These are phyloP conservation scores for Heteromyza rotundicornis DNA, from an alignment of 2,888 invertebrate species.

Conservation along the genomic window DNA sequence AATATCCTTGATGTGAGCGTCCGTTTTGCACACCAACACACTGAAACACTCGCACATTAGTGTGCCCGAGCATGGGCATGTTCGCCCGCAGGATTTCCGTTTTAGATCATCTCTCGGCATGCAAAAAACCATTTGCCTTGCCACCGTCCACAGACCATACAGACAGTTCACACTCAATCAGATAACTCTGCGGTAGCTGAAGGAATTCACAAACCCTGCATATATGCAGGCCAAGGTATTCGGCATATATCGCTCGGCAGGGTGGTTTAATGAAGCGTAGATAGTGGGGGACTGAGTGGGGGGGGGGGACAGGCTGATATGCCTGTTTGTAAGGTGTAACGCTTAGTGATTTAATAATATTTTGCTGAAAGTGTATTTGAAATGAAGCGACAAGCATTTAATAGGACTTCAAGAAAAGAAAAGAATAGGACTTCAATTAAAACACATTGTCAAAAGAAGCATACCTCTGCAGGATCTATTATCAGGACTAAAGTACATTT, in stretches of 20 bases:
- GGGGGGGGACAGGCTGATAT: too few species aligned
- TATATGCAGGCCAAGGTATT: too few species aligned
- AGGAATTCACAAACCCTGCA: conserved; percentile 43
- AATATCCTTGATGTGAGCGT: conserved; percentile 8
- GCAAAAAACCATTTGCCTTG: conserved; percentile 1
- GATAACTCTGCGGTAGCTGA: conserved; percentile 51
- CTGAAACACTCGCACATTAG: conserved; percentile 8
- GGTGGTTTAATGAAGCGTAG: too few species aligned
- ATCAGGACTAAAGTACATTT: neutral
- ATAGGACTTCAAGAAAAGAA: too few species aligned
- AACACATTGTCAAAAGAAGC: neutral
- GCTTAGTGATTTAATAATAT: too few species aligned
- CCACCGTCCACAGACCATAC: conserved; percentile 28
- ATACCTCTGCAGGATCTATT: neutral
- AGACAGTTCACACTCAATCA: conserved; percentile 63
- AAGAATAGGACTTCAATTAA: too few species aligned
- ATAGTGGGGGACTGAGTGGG: too few species aligned
- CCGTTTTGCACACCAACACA: neutral
- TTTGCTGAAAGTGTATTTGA: neutral
- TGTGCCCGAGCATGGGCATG: conserved; percentile 36
- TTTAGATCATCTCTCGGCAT: conserved; percentile 50
- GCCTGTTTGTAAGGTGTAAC: too few species aligned
- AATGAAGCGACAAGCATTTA: neutral
- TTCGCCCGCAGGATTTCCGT: conserved; percentile 59
- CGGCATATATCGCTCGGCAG: too few species aligned